Percentiles rank a stretch among this genome's conserved stretches.
phyloP scores from a whole-genome alignment of 1,140 invertebrate species.

The Tetraneura akinire region DNA sequence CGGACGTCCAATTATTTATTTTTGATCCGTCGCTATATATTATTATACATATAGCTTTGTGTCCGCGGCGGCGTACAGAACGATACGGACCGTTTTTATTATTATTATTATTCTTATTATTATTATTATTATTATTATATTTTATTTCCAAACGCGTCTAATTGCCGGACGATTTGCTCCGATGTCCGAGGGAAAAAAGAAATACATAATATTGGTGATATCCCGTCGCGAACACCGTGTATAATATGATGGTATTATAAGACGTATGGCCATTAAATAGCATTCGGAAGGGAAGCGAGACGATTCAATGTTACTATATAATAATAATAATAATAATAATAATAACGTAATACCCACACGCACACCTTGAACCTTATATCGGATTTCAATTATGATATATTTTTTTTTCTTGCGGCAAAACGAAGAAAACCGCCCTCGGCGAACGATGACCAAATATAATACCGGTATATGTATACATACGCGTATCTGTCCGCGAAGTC shows the following conservation, averaged over 20 bases:
- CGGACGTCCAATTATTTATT: conserved; percentile 46
- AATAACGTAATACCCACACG: too few species aligned
- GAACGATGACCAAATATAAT: conserved; percentile 45
- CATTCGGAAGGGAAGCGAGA: conserved; percentile 1
- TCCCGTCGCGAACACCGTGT: conserved; percentile 27
- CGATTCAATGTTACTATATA: background rate
- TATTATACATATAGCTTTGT: background rate
- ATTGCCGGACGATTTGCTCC: conserved; percentile 40
- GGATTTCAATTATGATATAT: conserved; percentile 45
- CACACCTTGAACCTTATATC: conserved; percentile 26
- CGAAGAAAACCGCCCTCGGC: conserved; percentile 29
- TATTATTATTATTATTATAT: too few species aligned
- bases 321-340: too few species aligned
- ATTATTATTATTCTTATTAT: too few species aligned
- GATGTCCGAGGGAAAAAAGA: conserved; percentile 26
- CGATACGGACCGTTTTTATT: conserved; percentile 35
- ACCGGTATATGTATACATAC: too few species aligned
- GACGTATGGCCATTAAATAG: conserved; percentile 40
- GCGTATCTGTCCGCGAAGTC: conserved; percentile 15
- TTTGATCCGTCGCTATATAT: background rate
- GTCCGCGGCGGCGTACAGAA: too few species aligned
- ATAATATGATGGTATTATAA: background rate
- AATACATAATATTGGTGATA: background rate
- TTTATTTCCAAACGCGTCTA: conserved; percentile 18
- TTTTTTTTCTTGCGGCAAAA: conserved; percentile 41